Evolutionary conservation across 2,888 invertebrate species (phyloP).

Genomic region (Choreutis nemorana): DNA sequence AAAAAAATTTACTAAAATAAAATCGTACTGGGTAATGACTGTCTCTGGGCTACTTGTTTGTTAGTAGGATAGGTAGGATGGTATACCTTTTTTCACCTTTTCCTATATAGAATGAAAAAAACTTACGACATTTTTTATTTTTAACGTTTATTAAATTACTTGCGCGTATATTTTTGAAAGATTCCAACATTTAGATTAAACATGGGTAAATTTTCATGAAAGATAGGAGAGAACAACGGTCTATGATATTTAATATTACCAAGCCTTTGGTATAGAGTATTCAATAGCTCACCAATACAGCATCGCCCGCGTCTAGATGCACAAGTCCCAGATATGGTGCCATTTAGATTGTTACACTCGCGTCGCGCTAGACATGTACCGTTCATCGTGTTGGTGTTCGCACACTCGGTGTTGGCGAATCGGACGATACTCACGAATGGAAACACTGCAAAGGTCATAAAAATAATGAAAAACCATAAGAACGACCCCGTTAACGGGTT

Average conservation of each 20-base stretch:
- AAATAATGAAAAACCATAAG: too few species aligned
- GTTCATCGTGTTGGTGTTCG: constrained; percentile 69
- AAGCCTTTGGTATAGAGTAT: background rate
- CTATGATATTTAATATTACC: background rate
- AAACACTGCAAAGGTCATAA: constrained; percentile 63
- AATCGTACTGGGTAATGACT: too few species aligned
- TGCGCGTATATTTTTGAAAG: background rate
- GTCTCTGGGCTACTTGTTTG: too few species aligned
- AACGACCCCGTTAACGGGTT: too few species aligned
- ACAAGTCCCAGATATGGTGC: constrained; percentile 76
- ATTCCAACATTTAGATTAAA: background rate
- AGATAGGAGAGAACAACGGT: background rate
- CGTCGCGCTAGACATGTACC: constrained; percentile 82
- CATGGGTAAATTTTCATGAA: background rate
- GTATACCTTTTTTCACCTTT: too few species aligned
- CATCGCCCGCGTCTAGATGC: constrained; percentile 80
- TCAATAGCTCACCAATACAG: constrained; percentile 75
- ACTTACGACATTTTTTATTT: background rate
- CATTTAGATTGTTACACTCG: constrained; percentile 76
- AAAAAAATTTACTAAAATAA: constrained; percentile 15
- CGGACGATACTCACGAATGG: constrained; percentile 80
- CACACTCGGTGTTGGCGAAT: constrained; percentile 76
- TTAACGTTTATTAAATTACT: background rate
- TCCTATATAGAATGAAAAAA: too few species aligned
- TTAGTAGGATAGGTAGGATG: too few species aligned